Percentiles rank a stretch among this genome's conserved stretches.
Conservation (phyloP, 1,140 invertebrate genomes). For the Drosophila lini region DNA sequence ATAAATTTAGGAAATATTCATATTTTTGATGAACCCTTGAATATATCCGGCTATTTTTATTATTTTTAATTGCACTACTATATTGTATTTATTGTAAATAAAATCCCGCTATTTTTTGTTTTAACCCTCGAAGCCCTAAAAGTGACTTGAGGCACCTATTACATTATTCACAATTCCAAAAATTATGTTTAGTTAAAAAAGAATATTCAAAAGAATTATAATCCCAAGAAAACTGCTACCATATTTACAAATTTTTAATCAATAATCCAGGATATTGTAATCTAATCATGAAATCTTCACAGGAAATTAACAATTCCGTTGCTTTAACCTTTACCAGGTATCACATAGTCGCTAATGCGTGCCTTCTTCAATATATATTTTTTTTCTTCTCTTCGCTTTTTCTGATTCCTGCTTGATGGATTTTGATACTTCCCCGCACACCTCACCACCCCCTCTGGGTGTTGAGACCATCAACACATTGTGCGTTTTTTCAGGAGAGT, state of each 20-base stretch:
- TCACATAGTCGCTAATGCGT: constrained; percentile 5
- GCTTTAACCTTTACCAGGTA: not conserved
- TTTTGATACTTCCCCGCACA: constrained; percentile 54
- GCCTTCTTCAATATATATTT: not conserved
- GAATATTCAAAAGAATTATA: not conserved
- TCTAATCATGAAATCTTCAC: not conserved
- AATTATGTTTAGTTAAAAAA: too few relatives aligned
- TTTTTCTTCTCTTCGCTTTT: constrained; percentile 1
- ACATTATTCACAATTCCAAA: too few relatives aligned
- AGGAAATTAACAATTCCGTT: not conserved
- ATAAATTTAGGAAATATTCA: too few relatives aligned
- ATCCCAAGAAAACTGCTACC: not conserved
- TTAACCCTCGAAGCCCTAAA: too few relatives aligned
- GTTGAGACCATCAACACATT: constrained; percentile 42
- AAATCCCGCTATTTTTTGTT: too few relatives aligned
- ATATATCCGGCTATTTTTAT: too few relatives aligned
- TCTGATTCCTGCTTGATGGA: constrained; percentile 56
- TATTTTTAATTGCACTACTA: too few relatives aligned
- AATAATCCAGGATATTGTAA: not conserved
- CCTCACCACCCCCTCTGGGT: too few relatives aligned
- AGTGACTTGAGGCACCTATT: not conserved
- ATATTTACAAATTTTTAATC: not conserved
- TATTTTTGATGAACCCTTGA: too few relatives aligned
- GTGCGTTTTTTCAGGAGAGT: constrained; percentile 48
- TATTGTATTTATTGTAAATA: too few relatives aligned